Evolutionary conservation across 2,113 vertebrate species (phyloP).

Genomic region (Hypanus sabinus): DNA sequence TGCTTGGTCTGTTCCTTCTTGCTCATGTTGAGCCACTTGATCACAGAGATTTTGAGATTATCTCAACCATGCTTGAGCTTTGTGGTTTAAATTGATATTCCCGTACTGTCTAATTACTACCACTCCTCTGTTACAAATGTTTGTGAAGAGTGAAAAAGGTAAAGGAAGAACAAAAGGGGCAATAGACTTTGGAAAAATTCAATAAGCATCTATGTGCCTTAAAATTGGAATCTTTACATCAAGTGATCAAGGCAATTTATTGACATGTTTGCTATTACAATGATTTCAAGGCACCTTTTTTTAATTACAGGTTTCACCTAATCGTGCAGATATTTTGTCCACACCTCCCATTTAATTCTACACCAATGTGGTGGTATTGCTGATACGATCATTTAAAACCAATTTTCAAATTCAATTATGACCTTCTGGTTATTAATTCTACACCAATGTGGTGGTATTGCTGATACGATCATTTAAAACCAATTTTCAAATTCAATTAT

Average conservation of each 20-base stretch:
- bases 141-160: slow-evolving; percentile 57
- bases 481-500: too few species aligned
- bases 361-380: neutral
- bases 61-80: neutral
- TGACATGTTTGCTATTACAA: neutral
- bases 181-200: slow-evolving; percentile 80
- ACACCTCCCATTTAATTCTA: neutral
- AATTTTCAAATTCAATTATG: too few species aligned
- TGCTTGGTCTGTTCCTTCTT: too few species aligned
- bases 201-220: slow-evolving; percentile 57
- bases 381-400: too few species aligned
- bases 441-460: neutral
- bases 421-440: too few species aligned
- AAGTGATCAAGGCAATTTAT: neutral
- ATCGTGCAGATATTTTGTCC: neutral
- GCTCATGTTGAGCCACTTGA: too few species aligned
- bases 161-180: slow-evolving; percentile 71
- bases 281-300: too few species aligned
- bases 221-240: neutral
- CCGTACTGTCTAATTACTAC: neutral
- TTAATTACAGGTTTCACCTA: neutral
- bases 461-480: too few species aligned
- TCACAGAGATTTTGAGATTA: neutral
- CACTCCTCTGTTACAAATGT: neutral
- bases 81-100: neutral